These are phyloP conservation scores for Glossophaga mutica DNA, from an alignment of 2,797 vertebrate species.

Conservation along the genomic window DNA sequence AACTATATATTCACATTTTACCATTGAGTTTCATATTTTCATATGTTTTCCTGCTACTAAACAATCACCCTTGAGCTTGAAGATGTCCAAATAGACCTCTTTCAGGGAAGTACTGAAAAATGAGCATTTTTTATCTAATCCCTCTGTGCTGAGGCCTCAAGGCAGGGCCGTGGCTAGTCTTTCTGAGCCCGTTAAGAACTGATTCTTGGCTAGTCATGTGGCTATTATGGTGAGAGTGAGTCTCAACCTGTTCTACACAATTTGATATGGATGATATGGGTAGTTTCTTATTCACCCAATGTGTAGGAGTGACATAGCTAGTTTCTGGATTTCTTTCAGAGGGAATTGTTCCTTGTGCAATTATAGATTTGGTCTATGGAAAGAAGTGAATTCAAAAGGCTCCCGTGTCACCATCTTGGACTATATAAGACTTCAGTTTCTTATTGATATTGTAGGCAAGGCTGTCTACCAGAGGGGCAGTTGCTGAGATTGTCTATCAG, in stretches of 20 bases:
- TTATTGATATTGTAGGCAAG: neutral
- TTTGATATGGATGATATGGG: neutral
- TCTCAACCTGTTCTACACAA: neutral
- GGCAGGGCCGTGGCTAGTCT: neutral
- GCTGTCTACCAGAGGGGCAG: neutral
- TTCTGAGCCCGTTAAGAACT: neutral
- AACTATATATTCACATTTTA: neutral
- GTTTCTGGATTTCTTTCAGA: neutral
- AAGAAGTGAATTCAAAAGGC: neutral
- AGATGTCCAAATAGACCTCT: neutral
- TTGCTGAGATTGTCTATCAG: neutral
- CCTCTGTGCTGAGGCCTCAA: neutral
- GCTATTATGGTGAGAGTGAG: neutral
- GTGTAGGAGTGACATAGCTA: neutral
- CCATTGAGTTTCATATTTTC: neutral
- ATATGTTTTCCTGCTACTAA: neutral
- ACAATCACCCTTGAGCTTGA: neutral
- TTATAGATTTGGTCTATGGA: neutral
- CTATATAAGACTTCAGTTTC: neutral
- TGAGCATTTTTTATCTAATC: neutral
- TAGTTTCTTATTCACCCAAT: neutral
- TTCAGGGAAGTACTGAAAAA: neutral
- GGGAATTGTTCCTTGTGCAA: neutral
- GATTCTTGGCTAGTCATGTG: neutral
- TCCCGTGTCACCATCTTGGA: neutral